Conservation (phyloP, 2,888 invertebrate species). For the Drosophila subquinaria region DNA sequence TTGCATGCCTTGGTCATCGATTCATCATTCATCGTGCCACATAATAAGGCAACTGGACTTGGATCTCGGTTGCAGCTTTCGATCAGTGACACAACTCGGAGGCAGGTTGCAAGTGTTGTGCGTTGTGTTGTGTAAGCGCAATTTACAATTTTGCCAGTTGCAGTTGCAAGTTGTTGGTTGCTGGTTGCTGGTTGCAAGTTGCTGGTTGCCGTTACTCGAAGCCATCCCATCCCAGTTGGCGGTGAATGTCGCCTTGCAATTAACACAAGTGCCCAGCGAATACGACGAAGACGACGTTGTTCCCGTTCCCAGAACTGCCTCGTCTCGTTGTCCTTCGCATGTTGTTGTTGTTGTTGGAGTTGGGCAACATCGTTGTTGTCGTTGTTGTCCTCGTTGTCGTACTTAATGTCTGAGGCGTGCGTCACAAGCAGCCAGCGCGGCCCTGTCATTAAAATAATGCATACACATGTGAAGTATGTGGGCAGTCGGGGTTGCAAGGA, state of each 20-base stretch:
- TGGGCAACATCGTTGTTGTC: conserved; percentile 19
- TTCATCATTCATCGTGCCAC: conserved; percentile 47
- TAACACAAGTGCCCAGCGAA: conserved; percentile 83
- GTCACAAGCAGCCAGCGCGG: conserved; percentile 68
- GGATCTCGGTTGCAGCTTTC: conserved; percentile 43
- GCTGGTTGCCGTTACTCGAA: conserved; percentile 43
- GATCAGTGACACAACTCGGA: conserved; percentile 60
- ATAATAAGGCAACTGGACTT: conserved; percentile 47
- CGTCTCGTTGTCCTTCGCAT: conserved; percentile 71
- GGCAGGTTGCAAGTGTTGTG: conserved; percentile 30
- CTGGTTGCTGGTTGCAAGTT: conserved; percentile 27
- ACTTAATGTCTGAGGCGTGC: conserved; percentile 76
- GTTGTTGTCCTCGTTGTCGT: conserved; percentile 51
- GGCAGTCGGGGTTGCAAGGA: conserved; percentile 59
- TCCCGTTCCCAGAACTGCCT: conserved; percentile 48
- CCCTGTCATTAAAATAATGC: conserved; percentile 84
- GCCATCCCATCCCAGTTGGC: conserved; percentile 65
- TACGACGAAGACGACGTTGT: conserved; percentile 2
- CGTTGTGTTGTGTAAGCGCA: conserved; percentile 45
- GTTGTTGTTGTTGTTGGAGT: conserved; percentile 41
- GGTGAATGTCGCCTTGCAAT: conserved; percentile 81
- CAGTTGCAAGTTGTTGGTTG: conserved; percentile 39
- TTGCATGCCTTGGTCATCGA: conserved; percentile 57
- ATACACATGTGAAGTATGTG: conserved; percentile 80
- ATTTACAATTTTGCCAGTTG: conserved; percentile 52